Conservation (phyloP, 64 coral and sea anemone genomes). For the Pocillopora damicornis region DNA sequence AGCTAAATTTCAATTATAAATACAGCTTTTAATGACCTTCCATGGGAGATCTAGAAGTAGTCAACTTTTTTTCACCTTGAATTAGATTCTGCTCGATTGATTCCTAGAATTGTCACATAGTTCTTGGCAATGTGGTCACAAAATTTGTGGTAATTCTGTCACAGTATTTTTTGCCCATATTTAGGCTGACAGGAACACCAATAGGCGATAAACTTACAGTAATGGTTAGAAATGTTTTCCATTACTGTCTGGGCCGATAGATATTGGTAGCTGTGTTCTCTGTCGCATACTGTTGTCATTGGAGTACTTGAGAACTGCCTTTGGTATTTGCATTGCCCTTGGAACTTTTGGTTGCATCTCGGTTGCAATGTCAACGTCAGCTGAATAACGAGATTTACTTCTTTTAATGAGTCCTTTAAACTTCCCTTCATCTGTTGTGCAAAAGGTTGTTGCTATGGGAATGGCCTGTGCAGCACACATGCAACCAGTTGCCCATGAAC, state of each 20-base stretch:
- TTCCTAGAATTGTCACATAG: not conserved
- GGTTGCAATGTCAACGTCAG: not conserved
- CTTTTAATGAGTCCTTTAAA: conserved; percentile 28
- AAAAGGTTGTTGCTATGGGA: conserved; percentile 37
- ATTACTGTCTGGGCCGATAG: conserved; percentile 53
- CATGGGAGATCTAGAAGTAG: not conserved
- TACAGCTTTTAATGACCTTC: not conserved
- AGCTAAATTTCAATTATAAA: not conserved
- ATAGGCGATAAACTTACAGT: not conserved
- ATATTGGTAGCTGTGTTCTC: conserved; percentile 43
- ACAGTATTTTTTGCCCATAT: not conserved
- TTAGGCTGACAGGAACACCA: not conserved
- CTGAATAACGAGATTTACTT: conserved; percentile 26
- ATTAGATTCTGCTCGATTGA: not conserved
- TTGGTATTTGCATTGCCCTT: conserved; percentile 73
- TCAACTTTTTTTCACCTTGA: too few relatives aligned
- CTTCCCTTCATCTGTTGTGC: conserved; percentile 38
- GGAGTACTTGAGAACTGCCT: conserved; percentile 77
- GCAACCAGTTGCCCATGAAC: conserved; percentile 52
- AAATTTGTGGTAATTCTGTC: not conserved
- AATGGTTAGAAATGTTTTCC: conserved; percentile 6
- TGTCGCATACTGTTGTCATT: conserved; percentile 35
- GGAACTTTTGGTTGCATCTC: conserved; percentile 19
- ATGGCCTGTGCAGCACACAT: conserved; percentile 19
- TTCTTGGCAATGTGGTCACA: not conserved